Percentiles rank a stretch among this genome's conserved stretches.
Evolutionary conservation across 2,888 invertebrate genomes (phyloP).

Genomic region (Cecidostiba fungosa): DNA sequence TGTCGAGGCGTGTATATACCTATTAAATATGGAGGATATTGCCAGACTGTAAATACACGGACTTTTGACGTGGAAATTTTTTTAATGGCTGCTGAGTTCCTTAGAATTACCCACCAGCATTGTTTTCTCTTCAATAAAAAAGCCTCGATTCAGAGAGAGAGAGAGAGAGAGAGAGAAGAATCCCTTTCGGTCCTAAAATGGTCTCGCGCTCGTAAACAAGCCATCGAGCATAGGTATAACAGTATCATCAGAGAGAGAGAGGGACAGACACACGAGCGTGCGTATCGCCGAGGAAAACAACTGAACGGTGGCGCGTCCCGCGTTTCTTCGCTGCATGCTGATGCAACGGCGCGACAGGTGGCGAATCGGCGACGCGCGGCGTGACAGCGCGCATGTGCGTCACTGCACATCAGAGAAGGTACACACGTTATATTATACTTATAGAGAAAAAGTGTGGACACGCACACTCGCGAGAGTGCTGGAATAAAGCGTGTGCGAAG

Average conservation of each 20-base stretch:
- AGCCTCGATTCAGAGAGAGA: background rate
- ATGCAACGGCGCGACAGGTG: slow-evolving; percentile 39
- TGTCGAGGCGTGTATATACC: background rate
- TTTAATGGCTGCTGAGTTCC: too few species aligned
- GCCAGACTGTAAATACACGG: too few species aligned
- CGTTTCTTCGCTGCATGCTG: too few species aligned
- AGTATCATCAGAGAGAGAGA: background rate
- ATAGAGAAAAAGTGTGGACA: background rate
- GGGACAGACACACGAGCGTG: background rate
- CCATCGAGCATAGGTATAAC: background rate
- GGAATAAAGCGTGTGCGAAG: background rate
- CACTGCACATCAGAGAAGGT: background rate
- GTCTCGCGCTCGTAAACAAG: slow-evolving; percentile 23
- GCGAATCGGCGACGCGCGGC: slow-evolving; percentile 11
- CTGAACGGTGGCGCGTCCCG: too few species aligned
- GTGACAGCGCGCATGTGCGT: slow-evolving; percentile 12
- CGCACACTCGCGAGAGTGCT: background rate
- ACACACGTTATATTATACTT: background rate
- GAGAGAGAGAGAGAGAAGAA: too few species aligned
- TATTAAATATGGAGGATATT: too few species aligned
- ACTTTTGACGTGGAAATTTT: background rate
- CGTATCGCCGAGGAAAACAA: too few species aligned
- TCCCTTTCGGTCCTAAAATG: background rate
- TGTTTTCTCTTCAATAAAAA: background rate
- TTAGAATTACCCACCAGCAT: too few species aligned